These are phyloP conservation scores for Chouioia cunea DNA, from an alignment of 2,888 invertebrate genomes.

Conservation along the genomic window DNA sequence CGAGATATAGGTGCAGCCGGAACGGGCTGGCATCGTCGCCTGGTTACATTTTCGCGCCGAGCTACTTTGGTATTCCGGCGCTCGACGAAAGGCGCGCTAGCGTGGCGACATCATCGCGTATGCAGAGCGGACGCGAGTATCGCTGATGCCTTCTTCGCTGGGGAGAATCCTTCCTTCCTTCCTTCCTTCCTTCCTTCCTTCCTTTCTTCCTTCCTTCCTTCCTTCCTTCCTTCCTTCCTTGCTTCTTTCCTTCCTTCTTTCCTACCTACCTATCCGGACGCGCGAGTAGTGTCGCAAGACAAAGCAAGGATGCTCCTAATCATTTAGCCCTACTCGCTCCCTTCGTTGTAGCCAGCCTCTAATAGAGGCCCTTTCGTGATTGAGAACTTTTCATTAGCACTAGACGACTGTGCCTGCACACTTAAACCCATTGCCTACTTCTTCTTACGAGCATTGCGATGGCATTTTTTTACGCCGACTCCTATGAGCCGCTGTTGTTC, in stretches of 20 bases:
- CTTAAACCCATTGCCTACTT: background rate
- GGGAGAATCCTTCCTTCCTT: constrained; percentile 6
- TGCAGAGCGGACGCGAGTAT: constrained; percentile 28
- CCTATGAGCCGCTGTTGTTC: background rate
- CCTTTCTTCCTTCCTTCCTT: constrained; percentile 5
- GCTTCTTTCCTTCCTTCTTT: background rate
- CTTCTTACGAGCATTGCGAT: constrained; percentile 33
- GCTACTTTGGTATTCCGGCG: constrained; percentile 42
- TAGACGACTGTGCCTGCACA: background rate
- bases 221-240: background rate
- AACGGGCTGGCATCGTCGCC: background rate
- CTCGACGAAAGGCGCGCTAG: background rate
- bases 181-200: constrained; percentile 22
- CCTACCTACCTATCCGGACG: background rate
- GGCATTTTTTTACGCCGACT: constrained; percentile 18
- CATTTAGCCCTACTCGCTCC: no score
- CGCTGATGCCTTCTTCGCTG: constrained; percentile 33
- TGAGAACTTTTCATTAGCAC: constrained; percentile 45
- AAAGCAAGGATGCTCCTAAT: no score
- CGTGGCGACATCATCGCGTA: constrained; percentile 25
- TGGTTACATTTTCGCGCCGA: constrained; percentile 23
- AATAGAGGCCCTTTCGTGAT: constrained; percentile 24
- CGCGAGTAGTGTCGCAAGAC: background rate
- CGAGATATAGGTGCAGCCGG: no score
- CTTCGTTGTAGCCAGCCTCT: no score